Percentiles rank a stretch among this genome's conserved stretches.
phyloP scores from a whole-genome alignment of 2,888 invertebrate genomes.

The Melanostoma mellinum region DNA sequence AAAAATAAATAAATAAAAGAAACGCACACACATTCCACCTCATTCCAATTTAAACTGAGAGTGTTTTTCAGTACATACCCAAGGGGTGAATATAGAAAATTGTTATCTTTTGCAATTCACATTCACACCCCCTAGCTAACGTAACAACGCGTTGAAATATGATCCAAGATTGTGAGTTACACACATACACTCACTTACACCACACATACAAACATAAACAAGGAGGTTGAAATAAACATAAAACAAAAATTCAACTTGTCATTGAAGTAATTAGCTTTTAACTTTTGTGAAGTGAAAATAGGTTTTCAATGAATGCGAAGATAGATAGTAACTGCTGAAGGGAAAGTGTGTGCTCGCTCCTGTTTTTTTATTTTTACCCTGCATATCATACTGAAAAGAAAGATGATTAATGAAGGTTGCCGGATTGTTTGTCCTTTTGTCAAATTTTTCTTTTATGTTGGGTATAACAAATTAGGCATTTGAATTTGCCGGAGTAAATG shows the following conservation, averaged over 20 bases:
- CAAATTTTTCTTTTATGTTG: too few species aligned
- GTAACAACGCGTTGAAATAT: neutral
- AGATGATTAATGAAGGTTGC: too few species aligned
- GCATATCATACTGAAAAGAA: too few species aligned
- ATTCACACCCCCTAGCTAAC: constrained; percentile 14
- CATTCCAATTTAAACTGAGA: constrained; percentile 16
- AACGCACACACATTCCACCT: constrained; percentile 16
- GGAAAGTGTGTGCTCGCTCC: too few species aligned
- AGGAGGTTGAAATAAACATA: constrained; percentile 24
- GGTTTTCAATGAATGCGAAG: constrained; percentile 1
- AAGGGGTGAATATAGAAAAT: constrained; percentile 44
- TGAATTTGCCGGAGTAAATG: too few species aligned
- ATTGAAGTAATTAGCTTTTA: constrained; percentile 64
- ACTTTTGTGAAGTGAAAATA: constrained; percentile 48
- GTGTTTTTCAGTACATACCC: constrained; percentile 15
- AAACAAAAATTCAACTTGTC: constrained; percentile 60
- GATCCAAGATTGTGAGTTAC: constrained; percentile 24
- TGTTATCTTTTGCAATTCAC: constrained; percentile 17
- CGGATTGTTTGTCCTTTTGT: too few species aligned
- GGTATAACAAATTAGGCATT: too few species aligned
- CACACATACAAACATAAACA: too few species aligned
- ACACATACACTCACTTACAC: neutral
- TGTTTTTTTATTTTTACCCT: too few species aligned
- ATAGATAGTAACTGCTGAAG: neutral
- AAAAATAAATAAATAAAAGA: constrained; percentile 4